Evolutionary conservation across 2,113 vertebrate species (phyloP), one percentile per base, ranked within the genome.

Genomic region (Xiphias gladius): DNA sequence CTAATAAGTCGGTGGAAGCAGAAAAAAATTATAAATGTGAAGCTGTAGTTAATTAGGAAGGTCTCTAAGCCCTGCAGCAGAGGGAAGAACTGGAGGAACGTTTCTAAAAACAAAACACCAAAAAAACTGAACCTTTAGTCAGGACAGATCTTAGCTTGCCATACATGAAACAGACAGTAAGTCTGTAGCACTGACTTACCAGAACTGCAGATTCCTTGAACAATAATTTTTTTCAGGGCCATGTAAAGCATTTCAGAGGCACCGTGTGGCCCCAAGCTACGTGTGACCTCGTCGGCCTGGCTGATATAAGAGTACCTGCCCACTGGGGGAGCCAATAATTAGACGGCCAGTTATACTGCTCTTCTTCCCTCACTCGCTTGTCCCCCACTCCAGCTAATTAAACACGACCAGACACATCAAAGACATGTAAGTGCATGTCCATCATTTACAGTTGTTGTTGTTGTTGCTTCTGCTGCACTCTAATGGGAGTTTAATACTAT

Each of bases 251-350:
- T 66, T 72, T 75, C 69, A 61, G 68, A 75, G 78, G 62, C 43
- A 1, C 76, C 4, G 37, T 3, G 30, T 57, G 28, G 87, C 89
- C 79, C 55, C 71, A 17, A 85, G 84, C 80, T 35, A 59, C 82
- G 80, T 13, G 43, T 6, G 69, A 91, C 89, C 82, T 83, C 61
- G 19, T 26, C 70, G 46, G 78, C 61, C 80, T 12, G 43, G 26
- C 63, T 79, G 72, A 83, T 86, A 79, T 32, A n/a, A 76, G 43
- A 74, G 54, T 41, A 88, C 83, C 86, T 86, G 81, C 79, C 77
- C 73, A 1, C 69, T 55, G 57, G 71, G 79, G 65, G 58, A 41
- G 52, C 77, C 58, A 41, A 76, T 92, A 89, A 91, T 87, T 90
- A 85, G 80, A 52, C 57, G 76, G 66, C 50, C 13, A 62, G 71